These are phyloP conservation scores for Ispidina lecontei DNA, from an alignment of 2,797 vertebrate species.

Conservation along the genomic window DNA sequence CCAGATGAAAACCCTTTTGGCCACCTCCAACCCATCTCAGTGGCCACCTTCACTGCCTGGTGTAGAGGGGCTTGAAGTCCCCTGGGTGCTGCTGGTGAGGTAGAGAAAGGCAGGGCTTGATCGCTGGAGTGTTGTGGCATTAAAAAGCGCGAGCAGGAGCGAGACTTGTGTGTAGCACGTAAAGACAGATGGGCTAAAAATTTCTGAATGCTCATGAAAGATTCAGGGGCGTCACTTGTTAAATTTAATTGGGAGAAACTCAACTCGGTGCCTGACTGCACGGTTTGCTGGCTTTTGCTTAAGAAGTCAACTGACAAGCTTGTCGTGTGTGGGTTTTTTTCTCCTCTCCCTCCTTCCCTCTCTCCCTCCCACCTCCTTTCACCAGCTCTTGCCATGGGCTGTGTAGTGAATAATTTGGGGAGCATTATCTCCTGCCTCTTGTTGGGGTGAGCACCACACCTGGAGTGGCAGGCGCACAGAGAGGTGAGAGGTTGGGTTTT, in stretches of 20 bases:
- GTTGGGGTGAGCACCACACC: background rate
- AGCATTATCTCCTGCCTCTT: background rate
- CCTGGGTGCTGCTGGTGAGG: background rate
- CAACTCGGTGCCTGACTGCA: constrained; percentile 47
- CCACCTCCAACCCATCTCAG: background rate
- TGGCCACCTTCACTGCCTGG: background rate
- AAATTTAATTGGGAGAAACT: constrained; percentile 82
- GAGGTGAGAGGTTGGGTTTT: background rate
- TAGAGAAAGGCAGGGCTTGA: background rate
- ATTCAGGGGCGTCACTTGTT: constrained; percentile 79
- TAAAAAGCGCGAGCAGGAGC: background rate
- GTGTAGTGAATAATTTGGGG: background rate
- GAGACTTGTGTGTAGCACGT: background rate
- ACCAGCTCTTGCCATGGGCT: background rate
- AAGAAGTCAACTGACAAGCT: constrained; percentile 75
- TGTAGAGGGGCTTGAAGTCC: background rate
- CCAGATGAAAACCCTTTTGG: background rate
- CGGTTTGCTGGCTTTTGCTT: constrained; percentile 69
- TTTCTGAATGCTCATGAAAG: constrained; percentile 76
- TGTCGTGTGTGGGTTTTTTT: constrained; percentile 6
- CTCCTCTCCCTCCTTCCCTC: background rate
- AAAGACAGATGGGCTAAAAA: constrained; percentile 69
- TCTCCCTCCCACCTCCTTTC: background rate
- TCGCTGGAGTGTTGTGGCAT: background rate
- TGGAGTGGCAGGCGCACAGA: background rate